Conservation (phyloP, 2,888 invertebrate genomes). For the Ischnura elegans region DNA sequence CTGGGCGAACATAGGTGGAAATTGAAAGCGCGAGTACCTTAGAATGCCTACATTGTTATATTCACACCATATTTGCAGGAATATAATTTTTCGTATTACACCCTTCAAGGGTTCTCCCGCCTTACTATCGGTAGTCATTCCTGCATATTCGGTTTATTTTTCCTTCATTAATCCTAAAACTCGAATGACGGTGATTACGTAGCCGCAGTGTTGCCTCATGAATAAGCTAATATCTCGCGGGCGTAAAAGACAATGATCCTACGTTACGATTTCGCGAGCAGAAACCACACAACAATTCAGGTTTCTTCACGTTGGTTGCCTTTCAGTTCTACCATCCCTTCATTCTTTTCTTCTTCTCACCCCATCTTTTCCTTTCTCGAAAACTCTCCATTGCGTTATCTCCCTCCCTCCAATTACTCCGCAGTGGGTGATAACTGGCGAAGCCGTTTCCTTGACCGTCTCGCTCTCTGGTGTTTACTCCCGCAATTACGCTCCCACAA, state of each 20-base stretch:
- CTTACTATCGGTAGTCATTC: too few species aligned
- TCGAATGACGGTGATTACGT: too few species aligned
- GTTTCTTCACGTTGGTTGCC: neutral
- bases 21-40: too few species aligned
- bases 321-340: neutral
- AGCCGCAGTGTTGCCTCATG: too few species aligned
- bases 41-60: too few species aligned
- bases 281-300: neutral
- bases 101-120: too few species aligned
- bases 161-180: too few species aligned
- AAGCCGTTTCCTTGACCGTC: constrained; percentile 59
- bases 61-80: too few species aligned
- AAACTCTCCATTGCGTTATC: constrained; percentile 9
- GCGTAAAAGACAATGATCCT: neutral
- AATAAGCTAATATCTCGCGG: neutral
- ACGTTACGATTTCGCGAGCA: neutral
- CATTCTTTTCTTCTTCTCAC: neutral
- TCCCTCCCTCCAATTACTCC: constrained; percentile 41
- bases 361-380: neutral
- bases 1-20: too few species aligned
- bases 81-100: too few species aligned
- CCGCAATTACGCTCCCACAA: constrained; percentile 57
- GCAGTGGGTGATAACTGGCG: constrained; percentile 57
- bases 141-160: too few species aligned
- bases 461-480: constrained; percentile 62